Evolutionary conservation across 2,888 invertebrate genomes (phyloP), one percentile per base, ranked within the genome.

Genomic region (Dilophus febrilis): DNA sequence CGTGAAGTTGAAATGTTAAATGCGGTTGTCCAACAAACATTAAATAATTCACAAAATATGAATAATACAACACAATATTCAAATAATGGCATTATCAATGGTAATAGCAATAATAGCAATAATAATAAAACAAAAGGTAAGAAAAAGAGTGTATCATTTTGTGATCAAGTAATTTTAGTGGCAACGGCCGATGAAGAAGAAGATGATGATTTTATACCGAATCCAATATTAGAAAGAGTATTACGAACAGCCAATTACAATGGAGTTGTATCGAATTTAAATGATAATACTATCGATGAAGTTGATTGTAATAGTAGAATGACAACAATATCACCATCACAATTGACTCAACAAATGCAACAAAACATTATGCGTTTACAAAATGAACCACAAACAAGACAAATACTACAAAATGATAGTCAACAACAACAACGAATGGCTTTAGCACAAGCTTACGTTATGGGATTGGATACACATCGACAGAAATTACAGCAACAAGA

Each of bases 61-160:
- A 13, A 22, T 22, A 33, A 5, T 33, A 39, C 17, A 17, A 36
- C 16, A 17, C 28, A 33, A 6, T 6, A 22, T 22, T 6, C 4
- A 6, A 22, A 22, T 22, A 22, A 22, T 22, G 8, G 5, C 8
- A 22, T 6, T 22, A 22, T 22, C 8, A 22, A 22, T 22, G 8
- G 22, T 22, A 22, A 22, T 42, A 72, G 75, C 0, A 49, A 50
- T 40, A 46, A 45, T 11, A 45, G 45, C 30, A 43, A 66, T 43
- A 62, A 60, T 11, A 72, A 72, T 46, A 59, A 64, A 1, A 68
- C 72, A 38, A 70, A 78, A 42, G 72, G 75, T 0, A 86, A 86
- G 55, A 90, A 90, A 69, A 92, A 92, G 59, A 87, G 86, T 42
- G 92, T 92, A 4, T 90, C 91, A 0, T 92, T 92, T 61, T 91